Conservation (phyloP, 2,113 vertebrate genomes). For the Poeciliopsis retropinna region DNA sequence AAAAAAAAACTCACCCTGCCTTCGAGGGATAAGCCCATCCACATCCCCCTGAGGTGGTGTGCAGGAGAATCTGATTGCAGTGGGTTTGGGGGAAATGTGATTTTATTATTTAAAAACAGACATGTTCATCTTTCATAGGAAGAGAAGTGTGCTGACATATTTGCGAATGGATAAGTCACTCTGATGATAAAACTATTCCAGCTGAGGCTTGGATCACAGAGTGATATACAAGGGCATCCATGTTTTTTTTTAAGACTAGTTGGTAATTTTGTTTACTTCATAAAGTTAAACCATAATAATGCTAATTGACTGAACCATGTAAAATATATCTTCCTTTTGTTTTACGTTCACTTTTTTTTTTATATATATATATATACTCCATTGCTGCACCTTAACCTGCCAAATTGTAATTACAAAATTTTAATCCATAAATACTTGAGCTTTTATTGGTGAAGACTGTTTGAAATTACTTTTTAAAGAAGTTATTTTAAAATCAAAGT, state of each 20-base stretch:
- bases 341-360: neutral
- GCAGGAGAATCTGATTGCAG: constrained; percentile 40
- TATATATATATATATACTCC: too few species aligned
- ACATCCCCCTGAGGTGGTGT: constrained; percentile 27
- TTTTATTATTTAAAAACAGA: constrained; percentile 41
- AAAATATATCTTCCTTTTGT: neutral
- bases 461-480: too few species aligned
- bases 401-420: too few species aligned
- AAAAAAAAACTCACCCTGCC: constrained; percentile 28
- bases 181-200: constrained; percentile 14
- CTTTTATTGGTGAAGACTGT: too few species aligned
- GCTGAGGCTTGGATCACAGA: constrained; percentile 22
- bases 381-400: too few species aligned
- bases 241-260: neutral
- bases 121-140: constrained; percentile 39
- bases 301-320: neutral
- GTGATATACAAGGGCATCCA: neutral
- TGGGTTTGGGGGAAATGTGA: constrained; percentile 29
- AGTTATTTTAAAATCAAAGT: too few species aligned
- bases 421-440: too few species aligned
- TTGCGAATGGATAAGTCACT: constrained; percentile 38
- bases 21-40: constrained; percentile 29
- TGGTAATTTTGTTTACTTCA: constrained; percentile 14
- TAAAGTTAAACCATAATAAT: neutral
- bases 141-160: constrained; percentile 9